Percentiles rank a stretch among this genome's conserved stretches.
Evolutionary conservation across 2,113 vertebrate species (phyloP).

Genomic region (Nothocercus nigrocapillus): DNA sequence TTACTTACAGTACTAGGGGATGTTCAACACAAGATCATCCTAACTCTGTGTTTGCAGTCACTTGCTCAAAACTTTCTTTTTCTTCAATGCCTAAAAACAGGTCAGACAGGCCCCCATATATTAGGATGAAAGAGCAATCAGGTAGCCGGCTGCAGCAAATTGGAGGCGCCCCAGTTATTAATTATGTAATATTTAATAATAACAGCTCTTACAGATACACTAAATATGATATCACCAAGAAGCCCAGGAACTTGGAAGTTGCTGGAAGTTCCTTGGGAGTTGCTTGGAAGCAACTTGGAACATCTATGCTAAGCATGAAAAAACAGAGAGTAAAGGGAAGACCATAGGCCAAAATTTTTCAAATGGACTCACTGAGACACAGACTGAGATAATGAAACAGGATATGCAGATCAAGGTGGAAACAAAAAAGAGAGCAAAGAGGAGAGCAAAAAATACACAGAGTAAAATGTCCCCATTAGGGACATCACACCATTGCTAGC

Average conservation of each 20-base stretch:
- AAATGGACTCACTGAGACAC: background rate
- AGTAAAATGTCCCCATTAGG: background rate
- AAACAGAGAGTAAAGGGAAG: background rate
- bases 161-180: background rate
- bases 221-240: background rate
- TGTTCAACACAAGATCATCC: background rate
- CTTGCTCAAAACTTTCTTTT: background rate
- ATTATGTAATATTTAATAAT: background rate
- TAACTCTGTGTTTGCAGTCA: fast-evolving
- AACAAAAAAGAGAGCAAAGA: background rate
- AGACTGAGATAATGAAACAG: background rate
- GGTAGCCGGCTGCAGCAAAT: background rate
- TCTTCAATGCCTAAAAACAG: background rate
- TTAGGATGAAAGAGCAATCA: background rate
- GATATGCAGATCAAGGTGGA: background rate
- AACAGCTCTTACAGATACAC: background rate
- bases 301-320: fast-evolving
- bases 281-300: background rate
- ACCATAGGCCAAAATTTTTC: background rate
- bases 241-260: background rate
- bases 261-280: background rate
- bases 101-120: background rate
- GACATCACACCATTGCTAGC: background rate
- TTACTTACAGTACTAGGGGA: background rate
- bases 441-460: background rate